Conservation (phyloP, 2,797 vertebrate species). For the Ceryle rudis region DNA sequence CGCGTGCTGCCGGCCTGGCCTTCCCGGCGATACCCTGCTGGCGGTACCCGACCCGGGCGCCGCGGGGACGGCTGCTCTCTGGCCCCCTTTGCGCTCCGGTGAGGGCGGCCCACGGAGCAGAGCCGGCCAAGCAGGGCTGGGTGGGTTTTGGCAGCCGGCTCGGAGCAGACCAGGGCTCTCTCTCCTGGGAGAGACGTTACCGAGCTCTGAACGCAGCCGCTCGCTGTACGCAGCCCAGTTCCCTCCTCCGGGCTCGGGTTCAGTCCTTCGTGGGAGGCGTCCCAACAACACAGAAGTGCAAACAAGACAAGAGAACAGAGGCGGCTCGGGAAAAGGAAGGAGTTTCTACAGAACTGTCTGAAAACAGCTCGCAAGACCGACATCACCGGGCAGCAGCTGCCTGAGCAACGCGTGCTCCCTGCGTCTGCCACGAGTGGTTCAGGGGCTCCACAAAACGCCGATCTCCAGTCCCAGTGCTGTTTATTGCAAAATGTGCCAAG, state of each 20-base stretch:
- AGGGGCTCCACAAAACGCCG: rapidly evolving
- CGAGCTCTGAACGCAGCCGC: not conserved
- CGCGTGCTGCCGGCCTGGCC: too few species aligned
- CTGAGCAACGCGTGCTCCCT: rapidly evolving
- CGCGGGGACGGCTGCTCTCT: rapidly evolving
- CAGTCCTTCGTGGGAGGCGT: not conserved
- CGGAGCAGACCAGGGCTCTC: not conserved
- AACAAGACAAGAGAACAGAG: too few species aligned
- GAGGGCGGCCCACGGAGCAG: not conserved
- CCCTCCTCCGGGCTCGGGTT: not conserved
- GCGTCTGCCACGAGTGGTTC: not conserved
- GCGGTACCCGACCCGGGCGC: too few species aligned
- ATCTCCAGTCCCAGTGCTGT: too few species aligned
- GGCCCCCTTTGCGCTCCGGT: too few species aligned
- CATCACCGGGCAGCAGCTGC: not conserved
- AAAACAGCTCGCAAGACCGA: not conserved
- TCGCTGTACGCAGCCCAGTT: rapidly evolving
- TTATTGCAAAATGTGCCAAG: not conserved
- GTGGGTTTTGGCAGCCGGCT: not conserved
- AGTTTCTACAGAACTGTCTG: rapidly evolving
- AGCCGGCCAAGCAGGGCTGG: not conserved
- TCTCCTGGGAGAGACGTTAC: rapidly evolving
- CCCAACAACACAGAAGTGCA: rapidly evolving
- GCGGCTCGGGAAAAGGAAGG: not conserved
- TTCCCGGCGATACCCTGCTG: too few species aligned